Evolutionary conservation across 2,888 invertebrate genomes (phyloP).

Genomic region (Eupithecia vulgata): DNA sequence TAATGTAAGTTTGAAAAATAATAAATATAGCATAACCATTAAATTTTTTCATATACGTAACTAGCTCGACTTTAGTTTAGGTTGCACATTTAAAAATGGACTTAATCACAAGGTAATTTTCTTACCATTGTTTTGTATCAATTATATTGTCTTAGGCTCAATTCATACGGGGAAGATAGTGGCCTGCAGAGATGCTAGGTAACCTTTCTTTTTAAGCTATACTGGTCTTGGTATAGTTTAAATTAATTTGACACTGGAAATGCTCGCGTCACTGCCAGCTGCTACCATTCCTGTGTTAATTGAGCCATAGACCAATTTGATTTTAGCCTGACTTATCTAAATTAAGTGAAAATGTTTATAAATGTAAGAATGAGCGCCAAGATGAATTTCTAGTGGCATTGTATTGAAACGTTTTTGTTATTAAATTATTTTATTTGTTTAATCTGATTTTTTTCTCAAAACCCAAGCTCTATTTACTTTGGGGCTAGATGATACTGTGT

Average conservation of each 20-base stretch:
- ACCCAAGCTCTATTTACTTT: neutral
- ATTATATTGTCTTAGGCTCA: neutral
- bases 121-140: neutral
- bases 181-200: too few species aligned
- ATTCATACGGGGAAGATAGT: too few species aligned
- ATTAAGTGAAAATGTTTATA: slow-evolving; percentile 16
- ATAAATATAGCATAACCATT: neutral
- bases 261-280: neutral
- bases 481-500: too few species aligned
- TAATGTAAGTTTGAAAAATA: slow-evolving; percentile 10
- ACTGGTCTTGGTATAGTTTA: neutral
- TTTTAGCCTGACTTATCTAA: slow-evolving; percentile 10
- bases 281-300: neutral
- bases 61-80: neutral
- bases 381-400: slow-evolving; percentile 41
- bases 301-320: neutral
- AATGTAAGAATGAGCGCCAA: slow-evolving; percentile 27
- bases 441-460: neutral
- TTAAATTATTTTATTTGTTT: slow-evolving; percentile 65
- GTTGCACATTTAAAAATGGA: neutral
- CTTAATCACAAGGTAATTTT: neutral
- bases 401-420: slow-evolving; percentile 63
- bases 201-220: too few species aligned
- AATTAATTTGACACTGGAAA: neutral
- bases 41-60: neutral